Percentiles rank a stretch among this genome's conserved stretches.
Evolutionary conservation across 1,140 invertebrate genomes (phyloP).

Genomic region (Oedothorax gibbosus): DNA sequence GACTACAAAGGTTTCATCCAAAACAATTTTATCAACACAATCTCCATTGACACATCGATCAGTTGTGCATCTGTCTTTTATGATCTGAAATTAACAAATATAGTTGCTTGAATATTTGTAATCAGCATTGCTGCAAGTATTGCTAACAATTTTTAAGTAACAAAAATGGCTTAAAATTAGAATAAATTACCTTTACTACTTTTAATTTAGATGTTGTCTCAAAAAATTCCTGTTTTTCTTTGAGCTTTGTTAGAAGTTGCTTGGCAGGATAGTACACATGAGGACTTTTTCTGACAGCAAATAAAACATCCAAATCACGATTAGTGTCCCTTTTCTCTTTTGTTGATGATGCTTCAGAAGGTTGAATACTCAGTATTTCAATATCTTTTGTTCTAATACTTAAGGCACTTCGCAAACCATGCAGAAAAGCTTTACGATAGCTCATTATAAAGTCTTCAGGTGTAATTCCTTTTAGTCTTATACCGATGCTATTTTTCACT

Average conservation of each 20-base stretch:
- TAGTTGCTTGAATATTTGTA: conserved; percentile 47
- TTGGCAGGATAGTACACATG: conserved; percentile 74
- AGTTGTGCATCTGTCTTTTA: conserved; percentile 81
- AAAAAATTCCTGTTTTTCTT: conserved; percentile 78
- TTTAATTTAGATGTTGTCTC: conserved; percentile 81
- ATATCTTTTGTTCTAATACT: conserved; percentile 66
- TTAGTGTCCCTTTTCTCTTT: conserved; percentile 42
- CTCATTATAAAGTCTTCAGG: conserved; percentile 87
- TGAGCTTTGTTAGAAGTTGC: conserved; percentile 75
- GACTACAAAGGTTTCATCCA: conserved; percentile 75
- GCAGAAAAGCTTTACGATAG: conserved; percentile 84
- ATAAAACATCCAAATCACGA: conserved; percentile 84
- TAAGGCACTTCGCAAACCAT: conserved; percentile 77
- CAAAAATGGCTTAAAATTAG: background rate
- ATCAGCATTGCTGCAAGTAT: background rate
- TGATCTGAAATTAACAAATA: conserved; percentile 74
- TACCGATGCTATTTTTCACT: conserved; percentile 84
- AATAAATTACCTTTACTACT: conserved; percentile 68
- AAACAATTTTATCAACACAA: conserved; percentile 81
- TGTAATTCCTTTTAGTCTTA: conserved; percentile 79
- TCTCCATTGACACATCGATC: conserved; percentile 82
- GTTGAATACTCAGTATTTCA: conserved; percentile 80
- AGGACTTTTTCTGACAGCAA: conserved; percentile 79
- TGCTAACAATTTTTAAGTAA: background rate
- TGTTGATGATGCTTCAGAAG: conserved; percentile 71